phyloP scores from a whole-genome alignment of 2,888 invertebrate species.

The Caenorhabditis drosophilae region DNA sequence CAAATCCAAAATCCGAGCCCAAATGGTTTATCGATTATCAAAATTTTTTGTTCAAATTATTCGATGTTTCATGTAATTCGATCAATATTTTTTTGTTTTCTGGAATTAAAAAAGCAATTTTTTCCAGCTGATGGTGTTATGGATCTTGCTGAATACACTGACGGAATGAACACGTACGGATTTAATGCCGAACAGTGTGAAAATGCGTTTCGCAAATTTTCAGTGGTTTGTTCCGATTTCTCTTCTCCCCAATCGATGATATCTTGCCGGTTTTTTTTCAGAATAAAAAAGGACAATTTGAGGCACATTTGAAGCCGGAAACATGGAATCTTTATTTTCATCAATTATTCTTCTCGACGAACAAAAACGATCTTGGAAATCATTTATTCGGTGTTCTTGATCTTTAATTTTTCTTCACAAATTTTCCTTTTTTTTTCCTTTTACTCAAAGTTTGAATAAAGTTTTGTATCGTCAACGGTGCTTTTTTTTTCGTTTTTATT shows the following conservation, averaged over 20 bases:
- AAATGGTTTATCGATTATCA: constrained; percentile 67
- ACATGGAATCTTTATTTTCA: constrained; percentile 59
- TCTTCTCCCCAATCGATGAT: not conserved
- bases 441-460: not conserved
- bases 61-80: constrained; percentile 64
- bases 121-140: constrained; percentile 61
- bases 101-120: not conserved
- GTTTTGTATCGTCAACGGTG: not conserved
- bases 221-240: constrained; percentile 36
- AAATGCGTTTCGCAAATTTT: constrained; percentile 57
- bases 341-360: constrained; percentile 62
- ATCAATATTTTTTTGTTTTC: not conserved
- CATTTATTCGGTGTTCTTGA: constrained; percentile 59
- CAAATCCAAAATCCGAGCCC: constrained; percentile 51
- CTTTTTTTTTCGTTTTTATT: too few species aligned
- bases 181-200: constrained; percentile 44
- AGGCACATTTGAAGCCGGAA: constrained; percentile 52
- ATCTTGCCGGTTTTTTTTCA: constrained; percentile 22
- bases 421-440: not conserved
- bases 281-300: constrained; percentile 51
- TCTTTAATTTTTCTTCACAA: constrained; percentile 6
- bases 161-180: constrained; percentile 67
- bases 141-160: constrained; percentile 66
- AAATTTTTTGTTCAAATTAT: constrained; percentile 68
- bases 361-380: constrained; percentile 57